phyloP scores from a whole-genome alignment of 2,888 invertebrate genomes.

The Melieria omissa region DNA sequence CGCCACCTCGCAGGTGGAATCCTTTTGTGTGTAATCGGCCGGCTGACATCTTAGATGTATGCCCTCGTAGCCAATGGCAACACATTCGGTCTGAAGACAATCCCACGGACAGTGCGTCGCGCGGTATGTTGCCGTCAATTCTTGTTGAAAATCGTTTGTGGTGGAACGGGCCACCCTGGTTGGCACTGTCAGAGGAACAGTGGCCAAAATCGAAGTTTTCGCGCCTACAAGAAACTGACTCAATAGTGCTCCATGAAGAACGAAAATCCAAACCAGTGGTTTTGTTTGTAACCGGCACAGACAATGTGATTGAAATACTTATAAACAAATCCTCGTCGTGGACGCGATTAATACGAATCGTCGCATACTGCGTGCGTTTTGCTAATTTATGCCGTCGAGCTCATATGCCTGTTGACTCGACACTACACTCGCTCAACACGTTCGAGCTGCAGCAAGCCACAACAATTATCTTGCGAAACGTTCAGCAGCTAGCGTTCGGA shows the following conservation, averaged over 20 bases:
- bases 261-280: background rate
- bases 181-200: background rate
- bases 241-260: background rate
- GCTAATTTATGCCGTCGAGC: background rate
- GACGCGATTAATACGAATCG: conserved; percentile 8
- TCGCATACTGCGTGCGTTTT: conserved; percentile 15
- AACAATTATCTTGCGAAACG: background rate
- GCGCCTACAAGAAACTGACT: background rate
- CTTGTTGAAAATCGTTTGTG: conserved; percentile 36
- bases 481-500: background rate
- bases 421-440: background rate
- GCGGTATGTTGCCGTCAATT: conserved; percentile 35
- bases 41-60: conserved; percentile 38
- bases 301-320: conserved; percentile 4
- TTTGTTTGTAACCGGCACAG: background rate
- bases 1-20: conserved; percentile 40
- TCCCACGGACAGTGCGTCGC: conserved; percentile 5
- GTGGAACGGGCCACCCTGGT: conserved; percentile 42
- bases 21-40: conserved; percentile 40
- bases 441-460: background rate
- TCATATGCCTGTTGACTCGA: background rate
- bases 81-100: background rate
- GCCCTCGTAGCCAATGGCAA: background rate
- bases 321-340: conserved; percentile 11
- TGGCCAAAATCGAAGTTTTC: conserved; percentile 3